Base-by-base conservation (phyloP, 2,113 vertebrate genomes). In the Zonotrichia leucophrys region DNA sequence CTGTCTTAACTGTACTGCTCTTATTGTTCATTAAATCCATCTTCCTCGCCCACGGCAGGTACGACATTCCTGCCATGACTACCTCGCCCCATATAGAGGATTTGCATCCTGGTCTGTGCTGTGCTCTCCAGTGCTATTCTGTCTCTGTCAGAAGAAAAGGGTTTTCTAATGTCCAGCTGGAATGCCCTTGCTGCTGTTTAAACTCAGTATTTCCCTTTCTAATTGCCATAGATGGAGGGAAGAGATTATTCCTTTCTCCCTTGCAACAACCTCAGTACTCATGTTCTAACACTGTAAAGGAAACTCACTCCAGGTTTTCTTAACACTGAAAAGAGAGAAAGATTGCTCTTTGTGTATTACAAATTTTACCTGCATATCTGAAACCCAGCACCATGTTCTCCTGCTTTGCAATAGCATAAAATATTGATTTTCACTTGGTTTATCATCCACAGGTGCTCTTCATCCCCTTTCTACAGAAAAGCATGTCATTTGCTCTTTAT, bases 1-100 rank as follows among this genome's bases (percentile, higher is more conserved):
- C 35, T 62, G 15, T 47, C 35, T 41, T 75, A 33, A 76, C 9
- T 30, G 16, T 80, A 23, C 33, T 73, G 21, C 19, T 73, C 25
- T 81, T 44, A 46, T 15, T 47, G 35, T 79, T 67, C 37, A 47
- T 47, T 78, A 78, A 69, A 85, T 69, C 55, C 11, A 17, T 73
- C 59, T 50, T 85, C 55, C 25, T 59, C 0, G 0, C 53, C 12
- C 16, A 66, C 4, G 5, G 44, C 28, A 63, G 22, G 33, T 50
- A 35, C 7, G 14, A 33, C 5, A 24, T 90, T 68, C n/a, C 33
- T 68, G 21, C 39, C 8, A 3, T 4, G 28, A n/a, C 28, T 63
- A 17, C 22, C 22, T 77, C 2, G 0, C 28, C 44, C 84, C 18
- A 31, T 16, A 30, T 0, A 31, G 14, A 70, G 18, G 10, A n/a